Percentiles rank a stretch among this genome's conserved stretches.
Evolutionary conservation across 2,797 vertebrate genomes (phyloP).

Genomic region (Siniperca undulata): DNA sequence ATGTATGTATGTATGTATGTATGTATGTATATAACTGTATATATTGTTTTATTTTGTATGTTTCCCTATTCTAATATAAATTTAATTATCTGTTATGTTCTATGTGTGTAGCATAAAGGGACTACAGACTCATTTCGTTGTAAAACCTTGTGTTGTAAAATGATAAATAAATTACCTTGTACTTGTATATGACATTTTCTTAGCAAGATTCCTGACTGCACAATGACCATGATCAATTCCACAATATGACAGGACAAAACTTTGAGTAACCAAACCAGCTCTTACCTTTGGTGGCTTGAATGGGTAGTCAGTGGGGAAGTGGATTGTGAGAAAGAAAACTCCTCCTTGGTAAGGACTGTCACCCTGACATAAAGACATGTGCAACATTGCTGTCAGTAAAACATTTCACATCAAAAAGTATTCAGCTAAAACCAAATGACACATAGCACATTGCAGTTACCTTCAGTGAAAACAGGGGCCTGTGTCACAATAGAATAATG

Average conservation of each 20-base stretch:
- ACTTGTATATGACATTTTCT: no score
- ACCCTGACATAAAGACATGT: conserved; percentile 60
- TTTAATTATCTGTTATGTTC: no score
- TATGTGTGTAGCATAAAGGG: no score
- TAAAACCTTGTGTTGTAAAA: no score
- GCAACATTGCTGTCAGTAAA: conserved; percentile 41
- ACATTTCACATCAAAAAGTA: not conserved
- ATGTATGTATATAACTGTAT: no score
- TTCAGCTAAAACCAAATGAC: not conserved
- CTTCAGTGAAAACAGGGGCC: not conserved
- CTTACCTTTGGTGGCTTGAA: conserved; percentile 86
- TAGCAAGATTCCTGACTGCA: not conserved
- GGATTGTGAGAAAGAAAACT: conserved; percentile 86
- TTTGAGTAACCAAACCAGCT: not conserved
- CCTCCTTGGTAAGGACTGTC: conserved; percentile 86
- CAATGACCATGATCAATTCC: not conserved
- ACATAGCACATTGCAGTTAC: not conserved
- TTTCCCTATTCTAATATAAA: no score
- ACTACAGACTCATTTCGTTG: no score
- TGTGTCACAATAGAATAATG: not conserved
- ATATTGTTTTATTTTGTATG: no score
- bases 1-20: no score
- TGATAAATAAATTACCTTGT: no score
- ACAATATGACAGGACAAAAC: not conserved
- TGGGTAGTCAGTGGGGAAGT: conserved; percentile 86